Evolutionary conservation across 2,797 vertebrate species (phyloP).

Genomic region (Acanthurus tractus): DNA sequence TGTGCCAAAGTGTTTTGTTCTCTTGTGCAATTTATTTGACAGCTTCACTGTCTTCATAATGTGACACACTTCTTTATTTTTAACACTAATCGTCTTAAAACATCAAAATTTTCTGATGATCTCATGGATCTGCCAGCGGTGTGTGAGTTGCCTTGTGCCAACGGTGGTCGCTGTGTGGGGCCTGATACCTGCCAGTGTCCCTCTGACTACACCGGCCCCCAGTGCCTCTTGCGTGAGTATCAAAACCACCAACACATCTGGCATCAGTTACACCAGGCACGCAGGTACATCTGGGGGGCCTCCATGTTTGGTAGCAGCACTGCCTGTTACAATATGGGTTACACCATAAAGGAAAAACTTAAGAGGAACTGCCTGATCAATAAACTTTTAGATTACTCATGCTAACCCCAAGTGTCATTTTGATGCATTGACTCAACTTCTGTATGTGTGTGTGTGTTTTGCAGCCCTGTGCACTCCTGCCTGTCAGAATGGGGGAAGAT

Average conservation of each 20-base stretch:
- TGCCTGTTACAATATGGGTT: constrained; percentile 4
- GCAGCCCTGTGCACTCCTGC: constrained; percentile 86
- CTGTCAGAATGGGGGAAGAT: constrained; percentile 86
- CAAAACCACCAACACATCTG: constrained; percentile 35
- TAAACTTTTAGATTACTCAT: background rate
- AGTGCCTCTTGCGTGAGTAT: constrained; percentile 87
- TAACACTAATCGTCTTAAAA: background rate
- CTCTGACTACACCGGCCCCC: constrained; percentile 85
- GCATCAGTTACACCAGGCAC: constrained; percentile 10
- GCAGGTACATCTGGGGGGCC: background rate
- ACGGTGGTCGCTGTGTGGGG: constrained; percentile 85
- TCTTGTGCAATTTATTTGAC: background rate
- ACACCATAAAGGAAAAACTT: background rate
- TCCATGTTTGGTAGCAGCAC: background rate
- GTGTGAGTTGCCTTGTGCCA: constrained; percentile 86
- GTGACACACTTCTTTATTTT: background rate
- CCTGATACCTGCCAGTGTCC: constrained; percentile 87
- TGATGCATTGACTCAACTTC: background rate
- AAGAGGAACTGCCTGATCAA: background rate
- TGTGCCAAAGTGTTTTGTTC: too few species aligned
- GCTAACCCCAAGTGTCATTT: background rate
- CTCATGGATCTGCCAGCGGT: constrained; percentile 73
- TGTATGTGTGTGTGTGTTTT: constrained; percentile 24
- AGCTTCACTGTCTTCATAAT: background rate
- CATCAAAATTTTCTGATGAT: too few species aligned